Base-by-base conservation (phyloP, 1,140 invertebrate species). In the Drosophila ficusphila region DNA sequence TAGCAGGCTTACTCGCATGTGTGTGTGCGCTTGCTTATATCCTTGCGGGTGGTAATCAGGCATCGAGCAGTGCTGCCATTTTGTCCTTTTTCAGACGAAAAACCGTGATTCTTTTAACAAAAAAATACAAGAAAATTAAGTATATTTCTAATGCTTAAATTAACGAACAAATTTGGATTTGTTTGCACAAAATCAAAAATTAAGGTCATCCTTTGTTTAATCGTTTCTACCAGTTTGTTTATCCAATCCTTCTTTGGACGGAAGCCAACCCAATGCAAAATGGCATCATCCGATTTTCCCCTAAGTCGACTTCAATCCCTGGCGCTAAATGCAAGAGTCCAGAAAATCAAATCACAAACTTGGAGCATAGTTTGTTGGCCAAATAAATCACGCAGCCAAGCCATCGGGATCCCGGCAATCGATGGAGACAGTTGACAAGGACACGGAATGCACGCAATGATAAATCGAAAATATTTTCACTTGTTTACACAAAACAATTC, bases 391-490 rank as follows among this genome's bases (percentile, higher is more conserved):
- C 42, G 48, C 33, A 27, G 38, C 65, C 62, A 62, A 72, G 54
- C 65, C 25, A 57, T 25, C 21, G 57, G 73, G 61, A 73, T 57
- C 58, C 70, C 11, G 51, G 25, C 77, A 81, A 79, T 75, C 58
- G 71, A 61, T 38, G 42, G 47, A 54, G 71, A 46, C 68, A 53
- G 36, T 73, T 38, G 56, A 53, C 69, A 73, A 73, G 56, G 69
- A 65, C 57, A 44, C 36, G 64, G 64, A 72, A 76, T 72, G 39
- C 79, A 61, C 81, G 76, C 67, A 86, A 86, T 86, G 79, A 85
- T 86, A 85, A 85, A 85, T 85, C 81, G 81, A 85, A 86, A 86
- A 85, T 85, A 86, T 85, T 86, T 71, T 72, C 52, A 72, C 52
- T 86, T 85, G 81, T 86, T 85, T 85, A 86, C 79, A 73, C 76